Conservation (phyloP, 2,797 vertebrate species). For the Tinamus major region DNA sequence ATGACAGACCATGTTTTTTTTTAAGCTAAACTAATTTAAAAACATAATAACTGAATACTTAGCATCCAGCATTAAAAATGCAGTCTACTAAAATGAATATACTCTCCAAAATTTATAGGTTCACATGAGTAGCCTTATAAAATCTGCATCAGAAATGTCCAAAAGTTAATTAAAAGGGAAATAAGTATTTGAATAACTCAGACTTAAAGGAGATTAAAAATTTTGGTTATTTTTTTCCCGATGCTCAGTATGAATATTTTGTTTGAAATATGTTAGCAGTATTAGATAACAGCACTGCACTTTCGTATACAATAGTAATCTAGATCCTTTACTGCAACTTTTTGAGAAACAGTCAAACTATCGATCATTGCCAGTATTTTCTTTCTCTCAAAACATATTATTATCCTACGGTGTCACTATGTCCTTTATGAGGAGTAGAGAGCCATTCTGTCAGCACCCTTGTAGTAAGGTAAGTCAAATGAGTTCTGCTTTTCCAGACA, state of each 20-base stretch:
- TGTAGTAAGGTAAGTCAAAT: conserved; percentile 29
- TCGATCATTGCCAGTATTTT: background rate
- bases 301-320: background rate
- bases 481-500: conserved; percentile 22
- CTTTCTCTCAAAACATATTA: background rate
- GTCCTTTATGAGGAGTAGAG: background rate
- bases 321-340: background rate
- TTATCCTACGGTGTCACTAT: background rate
- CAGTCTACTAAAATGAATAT: background rate
- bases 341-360: background rate
- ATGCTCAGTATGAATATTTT: background rate
- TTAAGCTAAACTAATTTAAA: background rate
- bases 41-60: background rate
- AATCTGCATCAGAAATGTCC: background rate
- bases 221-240: background rate
- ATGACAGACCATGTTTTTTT: background rate
- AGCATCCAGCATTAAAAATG: background rate
- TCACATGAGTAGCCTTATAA: background rate
- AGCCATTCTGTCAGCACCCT: background rate
- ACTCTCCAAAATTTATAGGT: background rate
- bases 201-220: background rate
- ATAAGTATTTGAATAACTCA: background rate
- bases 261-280: background rate
- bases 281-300: accelerated
- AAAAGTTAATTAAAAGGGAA: background rate